A percentile compares a stretch with the other conserved stretches of the same genome.
These are phyloP conservation scores for Nematolebias whitei DNA, from an alignment of 2,113 vertebrate species.

Conservation along the genomic window DNA sequence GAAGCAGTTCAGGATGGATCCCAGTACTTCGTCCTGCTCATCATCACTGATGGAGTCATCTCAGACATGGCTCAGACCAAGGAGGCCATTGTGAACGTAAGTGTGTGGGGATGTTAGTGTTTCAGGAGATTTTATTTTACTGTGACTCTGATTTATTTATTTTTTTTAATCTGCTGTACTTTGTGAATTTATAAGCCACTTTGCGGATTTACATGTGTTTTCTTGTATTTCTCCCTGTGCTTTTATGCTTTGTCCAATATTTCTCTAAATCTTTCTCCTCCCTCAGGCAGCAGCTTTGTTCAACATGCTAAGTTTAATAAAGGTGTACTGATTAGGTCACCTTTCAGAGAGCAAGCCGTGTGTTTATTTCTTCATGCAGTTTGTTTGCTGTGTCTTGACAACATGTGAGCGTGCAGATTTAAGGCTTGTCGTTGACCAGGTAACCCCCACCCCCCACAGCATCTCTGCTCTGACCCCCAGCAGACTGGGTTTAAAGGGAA, in stretches of 20 bases:
- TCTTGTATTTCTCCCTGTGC: conserved; percentile 31
- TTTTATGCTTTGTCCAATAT: conserved; percentile 37
- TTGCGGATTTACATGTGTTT: conserved; percentile 55
- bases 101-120: conserved; percentile 46
- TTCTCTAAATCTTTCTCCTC: conserved; percentile 15
- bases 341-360: neutral
- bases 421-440: neutral
- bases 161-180: conserved; percentile 30
- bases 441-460: conserved; percentile 6
- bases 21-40: conserved; percentile 94
- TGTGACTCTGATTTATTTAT: conserved; percentile 3
- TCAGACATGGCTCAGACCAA: conserved; percentile 98
- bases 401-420: neutral
- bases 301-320: too few species aligned
- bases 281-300: neutral
- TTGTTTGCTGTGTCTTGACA: conserved; percentile 5
- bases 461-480: conserved; percentile 71
- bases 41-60: conserved; percentile 96
- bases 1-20: conserved; percentile 89
- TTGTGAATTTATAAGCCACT: conserved; percentile 40
- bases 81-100: conserved; percentile 96
- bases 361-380: conserved; percentile 11
- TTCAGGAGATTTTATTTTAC: conserved; percentile 44
- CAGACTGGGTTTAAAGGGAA: conserved; percentile 89
- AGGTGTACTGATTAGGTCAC: neutral